Percentiles rank a stretch among this genome's conserved stretches.
phyloP scores from a whole-genome alignment of 2,888 invertebrate species.

The Miltochrista miniata region DNA sequence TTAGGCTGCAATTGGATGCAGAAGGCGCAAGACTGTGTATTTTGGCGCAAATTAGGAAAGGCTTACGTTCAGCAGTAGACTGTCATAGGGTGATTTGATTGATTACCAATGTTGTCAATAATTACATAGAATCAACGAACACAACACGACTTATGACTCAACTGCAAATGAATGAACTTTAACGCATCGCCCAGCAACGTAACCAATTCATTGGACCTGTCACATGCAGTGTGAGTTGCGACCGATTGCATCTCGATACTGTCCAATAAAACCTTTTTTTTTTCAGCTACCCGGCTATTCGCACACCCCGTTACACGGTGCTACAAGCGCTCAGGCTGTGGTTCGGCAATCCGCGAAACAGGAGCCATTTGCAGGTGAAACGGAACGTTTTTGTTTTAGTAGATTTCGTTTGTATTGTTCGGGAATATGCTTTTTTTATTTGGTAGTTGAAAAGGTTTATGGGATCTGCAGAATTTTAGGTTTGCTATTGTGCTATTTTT shows the following conservation, averaged over 20 bases:
- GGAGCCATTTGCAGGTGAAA: conserved; percentile 82
- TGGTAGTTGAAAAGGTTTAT: background rate
- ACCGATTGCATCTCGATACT: conserved; percentile 5
- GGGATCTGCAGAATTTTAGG: too few relatives aligned
- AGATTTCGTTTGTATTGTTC: conserved; percentile 1
- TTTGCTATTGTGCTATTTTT: background rate
- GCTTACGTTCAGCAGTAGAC: too few relatives aligned
- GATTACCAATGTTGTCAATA: too few relatives aligned
- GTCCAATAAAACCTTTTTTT: conserved; percentile 12
- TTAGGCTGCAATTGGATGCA: too few relatives aligned
- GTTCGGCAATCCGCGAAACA: conserved; percentile 86
- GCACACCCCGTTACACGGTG: conserved; percentile 82
- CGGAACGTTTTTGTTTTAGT: conserved; percentile 7
- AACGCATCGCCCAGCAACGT: background rate
- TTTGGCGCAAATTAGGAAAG: too few relatives aligned
- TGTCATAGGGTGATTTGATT: too few relatives aligned
- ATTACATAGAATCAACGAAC: too few relatives aligned
- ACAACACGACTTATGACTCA: background rate
- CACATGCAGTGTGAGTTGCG: conserved; percentile 3
- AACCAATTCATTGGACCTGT: conserved; percentile 7
- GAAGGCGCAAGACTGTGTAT: too few relatives aligned
- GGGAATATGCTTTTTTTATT: background rate
- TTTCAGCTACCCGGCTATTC: conserved; percentile 82
- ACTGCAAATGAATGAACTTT: background rate
- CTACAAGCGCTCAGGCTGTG: conserved; percentile 85